Evolutionary conservation across 2,888 invertebrate genomes (phyloP), one percentile per base, ranked within the genome.

Genomic region (Polietes domitor): DNA sequence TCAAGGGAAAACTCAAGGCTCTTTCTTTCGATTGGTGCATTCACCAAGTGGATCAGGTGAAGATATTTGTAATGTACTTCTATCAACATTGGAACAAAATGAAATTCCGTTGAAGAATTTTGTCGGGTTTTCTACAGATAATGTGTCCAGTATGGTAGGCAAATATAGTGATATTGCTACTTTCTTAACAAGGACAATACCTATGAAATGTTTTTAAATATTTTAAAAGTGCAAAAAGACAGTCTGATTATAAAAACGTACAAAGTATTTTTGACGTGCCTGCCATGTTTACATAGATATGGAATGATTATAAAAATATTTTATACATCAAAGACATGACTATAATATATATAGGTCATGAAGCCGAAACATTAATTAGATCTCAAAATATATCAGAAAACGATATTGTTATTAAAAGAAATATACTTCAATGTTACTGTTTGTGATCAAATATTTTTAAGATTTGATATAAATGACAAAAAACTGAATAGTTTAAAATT

Each of bases 71-170:
- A n/a, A 72, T 37, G 37, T 28, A 19, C 17, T 72, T 12, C 61
- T 95, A 95, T 12, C 19, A 26, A n/a, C 63, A 12, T 43, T 71
- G 12, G n/a, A n/a, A n/a, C n/a, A n/a, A n/a, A n/a, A n/a, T n/a
- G n/a, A n/a, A n/a, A n/a, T n/a, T n/a, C n/a, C 72, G 24, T 43
- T 73, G 10, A 1, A 10, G 15, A 73, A 74, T 65, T 79, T 74
- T 21, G 65, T 79, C 17, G 79, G 79, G 12, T 47, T 79, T 73
- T 32, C 79, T 6, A 63, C 63, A 15, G 79, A 79, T 37, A 73
- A 80, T 26, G 80, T 74, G 15, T 80, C 74, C n/a, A 68, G 50
- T 43, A 80, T 80, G 74, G 74, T 73, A 24, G 79, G 76, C 37
- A 93, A 93, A 58, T 47, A 76, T 53, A 63, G n/a, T 47, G 72